A percentile compares a stretch with the other conserved stretches of the same genome.
These are phyloP conservation scores for Priocnemis perturbator DNA, from an alignment of 2,888 invertebrate species.

Conservation along the genomic window DNA sequence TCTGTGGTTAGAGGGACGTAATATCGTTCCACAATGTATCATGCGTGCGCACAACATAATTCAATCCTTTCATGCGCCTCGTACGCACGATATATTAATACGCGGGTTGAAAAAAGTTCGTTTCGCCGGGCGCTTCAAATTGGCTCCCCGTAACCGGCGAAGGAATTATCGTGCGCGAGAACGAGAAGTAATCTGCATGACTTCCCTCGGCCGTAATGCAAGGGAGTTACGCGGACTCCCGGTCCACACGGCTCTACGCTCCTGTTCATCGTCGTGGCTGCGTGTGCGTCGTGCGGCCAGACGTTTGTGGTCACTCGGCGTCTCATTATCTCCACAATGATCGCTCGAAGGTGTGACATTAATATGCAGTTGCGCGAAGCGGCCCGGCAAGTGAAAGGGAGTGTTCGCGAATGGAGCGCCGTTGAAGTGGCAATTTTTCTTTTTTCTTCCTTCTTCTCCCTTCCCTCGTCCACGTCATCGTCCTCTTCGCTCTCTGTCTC, in stretches of 20 bases:
- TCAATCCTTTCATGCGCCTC: no score
- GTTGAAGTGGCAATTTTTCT: conserved; percentile 20
- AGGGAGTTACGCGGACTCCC: neutral
- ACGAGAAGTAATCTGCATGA: neutral
- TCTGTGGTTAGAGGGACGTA: no score
- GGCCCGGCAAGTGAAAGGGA: conserved; percentile 37
- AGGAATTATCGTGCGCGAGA: neutral
- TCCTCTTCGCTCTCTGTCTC: conserved; percentile 5
- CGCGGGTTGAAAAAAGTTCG: no score
- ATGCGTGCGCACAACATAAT: no score
- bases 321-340: conserved; percentile 38
- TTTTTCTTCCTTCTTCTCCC: neutral
- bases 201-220: neutral
- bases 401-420: conserved; percentile 10
- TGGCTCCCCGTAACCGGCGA: no score
- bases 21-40: no score
- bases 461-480: neutral
- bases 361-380: conserved; percentile 32
- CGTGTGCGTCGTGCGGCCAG: neutral
- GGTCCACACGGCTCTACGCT: neutral
- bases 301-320: conserved; percentile 24
- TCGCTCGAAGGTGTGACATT: conserved; percentile 43
- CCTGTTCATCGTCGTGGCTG: neutral
- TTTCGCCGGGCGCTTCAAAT: no score
- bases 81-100: no score